phyloP scores from a whole-genome alignment of 2,113 vertebrate genomes.

The Coryphaenoides rupestris region DNA sequence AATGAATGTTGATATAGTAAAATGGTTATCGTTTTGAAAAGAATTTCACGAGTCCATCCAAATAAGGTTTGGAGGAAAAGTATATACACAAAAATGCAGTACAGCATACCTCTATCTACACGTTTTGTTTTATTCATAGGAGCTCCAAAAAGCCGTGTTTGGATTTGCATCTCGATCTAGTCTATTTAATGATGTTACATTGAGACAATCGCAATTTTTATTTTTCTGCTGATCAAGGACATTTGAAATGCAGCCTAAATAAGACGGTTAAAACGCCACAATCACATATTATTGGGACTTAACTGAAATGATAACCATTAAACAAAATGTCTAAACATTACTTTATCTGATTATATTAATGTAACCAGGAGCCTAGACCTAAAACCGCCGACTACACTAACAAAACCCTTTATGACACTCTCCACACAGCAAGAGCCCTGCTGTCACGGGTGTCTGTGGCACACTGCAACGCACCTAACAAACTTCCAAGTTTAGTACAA shows the following conservation, averaged over 20 bases:
- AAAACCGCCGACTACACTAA: constrained; percentile 54
- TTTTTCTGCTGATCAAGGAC: constrained; percentile 41
- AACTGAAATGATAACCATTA: constrained; percentile 48
- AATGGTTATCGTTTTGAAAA: constrained; percentile 5
- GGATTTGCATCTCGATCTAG: constrained; percentile 27
- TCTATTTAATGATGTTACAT: constrained; percentile 45
- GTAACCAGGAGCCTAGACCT: constrained; percentile 52
- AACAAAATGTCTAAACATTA: constrained; percentile 28
- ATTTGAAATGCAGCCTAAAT: constrained; percentile 59
- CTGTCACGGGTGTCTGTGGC: constrained; percentile 21
- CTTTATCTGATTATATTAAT: constrained; percentile 27
- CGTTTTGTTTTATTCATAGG: constrained; percentile 33
- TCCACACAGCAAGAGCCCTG: background rate
- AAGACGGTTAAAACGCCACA: constrained; percentile 57
- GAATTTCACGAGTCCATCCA: constrained; percentile 29
- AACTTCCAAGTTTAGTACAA: constrained; percentile 29
- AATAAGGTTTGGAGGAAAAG: constrained; percentile 37
- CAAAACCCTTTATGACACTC: constrained; percentile 12
- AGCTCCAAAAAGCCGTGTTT: constrained; percentile 24
- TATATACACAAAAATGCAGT: constrained; percentile 13
- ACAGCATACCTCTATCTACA: constrained; percentile 11
- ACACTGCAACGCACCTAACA: constrained; percentile 49
- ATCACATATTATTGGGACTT: constrained; percentile 48
- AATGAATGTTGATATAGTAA: too few species aligned
- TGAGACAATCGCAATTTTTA: constrained; percentile 34